These are phyloP conservation scores for Drosophila longiperda DNA, from an alignment of 2,888 invertebrate species.

Conservation along the genomic window DNA sequence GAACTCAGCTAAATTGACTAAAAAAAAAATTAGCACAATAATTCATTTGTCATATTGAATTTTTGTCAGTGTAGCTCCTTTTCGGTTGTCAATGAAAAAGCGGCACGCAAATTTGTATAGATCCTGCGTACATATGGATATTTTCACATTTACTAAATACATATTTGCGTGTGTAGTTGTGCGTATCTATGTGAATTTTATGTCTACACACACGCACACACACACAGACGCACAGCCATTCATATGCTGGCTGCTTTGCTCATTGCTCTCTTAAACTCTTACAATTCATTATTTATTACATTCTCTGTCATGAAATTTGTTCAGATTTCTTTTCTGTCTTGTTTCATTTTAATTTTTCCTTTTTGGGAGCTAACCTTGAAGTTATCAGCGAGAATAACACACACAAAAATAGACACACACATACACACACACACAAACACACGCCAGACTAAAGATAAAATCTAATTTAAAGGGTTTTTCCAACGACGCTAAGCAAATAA, in stretches of 20 bases:
- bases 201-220: not conserved
- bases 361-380: slow-evolving; percentile 66
- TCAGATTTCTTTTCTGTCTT: slow-evolving; percentile 47
- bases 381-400: slow-evolving; percentile 38
- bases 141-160: slow-evolving; percentile 3
- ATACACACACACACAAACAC: slow-evolving; percentile 2
- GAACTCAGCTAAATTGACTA: not conserved
- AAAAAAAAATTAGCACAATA: not conserved
- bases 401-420: not conserved
- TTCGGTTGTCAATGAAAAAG: slow-evolving; percentile 57
- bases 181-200: not conserved
- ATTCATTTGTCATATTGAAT: not conserved
- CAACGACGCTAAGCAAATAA: slow-evolving; percentile 45
- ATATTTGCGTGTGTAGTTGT: not conserved
- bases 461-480: slow-evolving; percentile 61
- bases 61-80: slow-evolving; percentile 6
- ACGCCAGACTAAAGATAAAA: slow-evolving; percentile 29
- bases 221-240: slow-evolving; percentile 3
- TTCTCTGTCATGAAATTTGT: slow-evolving; percentile 73
- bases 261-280: slow-evolving; percentile 68
- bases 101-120: slow-evolving; percentile 63
- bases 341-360: slow-evolving; percentile 37
- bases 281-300: slow-evolving; percentile 79
- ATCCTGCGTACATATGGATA: slow-evolving; percentile 14
- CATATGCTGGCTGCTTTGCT: slow-evolving; percentile 61